Conservation (phyloP, 2,113 vertebrate species). For the Chelonoidis abingdonii region DNA sequence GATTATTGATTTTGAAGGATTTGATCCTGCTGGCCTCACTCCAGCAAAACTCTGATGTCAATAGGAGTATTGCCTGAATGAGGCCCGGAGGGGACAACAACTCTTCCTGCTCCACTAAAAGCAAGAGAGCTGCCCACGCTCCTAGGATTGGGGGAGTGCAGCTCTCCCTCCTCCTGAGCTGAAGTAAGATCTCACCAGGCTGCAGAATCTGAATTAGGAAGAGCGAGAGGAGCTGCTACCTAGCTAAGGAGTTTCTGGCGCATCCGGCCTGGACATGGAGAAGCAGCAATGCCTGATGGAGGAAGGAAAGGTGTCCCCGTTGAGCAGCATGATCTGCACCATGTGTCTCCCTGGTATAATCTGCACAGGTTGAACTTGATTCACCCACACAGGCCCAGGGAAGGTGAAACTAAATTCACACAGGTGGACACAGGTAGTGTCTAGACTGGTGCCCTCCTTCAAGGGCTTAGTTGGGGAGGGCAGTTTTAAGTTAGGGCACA, state of each 20-base stretch:
- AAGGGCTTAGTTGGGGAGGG: background rate
- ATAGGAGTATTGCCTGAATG: background rate
- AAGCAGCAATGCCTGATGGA: background rate
- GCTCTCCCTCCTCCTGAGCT: background rate
- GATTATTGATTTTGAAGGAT: background rate
- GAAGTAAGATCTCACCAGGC: background rate
- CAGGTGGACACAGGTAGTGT: no score
- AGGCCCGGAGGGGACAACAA: background rate
- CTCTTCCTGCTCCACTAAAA: background rate
- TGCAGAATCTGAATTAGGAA: background rate
- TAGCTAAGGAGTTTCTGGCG: background rate
- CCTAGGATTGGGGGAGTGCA: background rate
- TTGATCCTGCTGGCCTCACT: background rate
- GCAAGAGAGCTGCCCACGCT: fast-evolving
- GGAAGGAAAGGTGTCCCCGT: background rate
- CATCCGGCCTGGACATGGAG: background rate
- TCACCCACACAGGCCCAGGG: background rate
- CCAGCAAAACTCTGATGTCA: background rate
- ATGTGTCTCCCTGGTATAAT: background rate
- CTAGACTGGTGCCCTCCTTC: background rate
- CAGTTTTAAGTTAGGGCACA: background rate
- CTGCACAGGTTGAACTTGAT: background rate
- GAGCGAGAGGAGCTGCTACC: background rate
- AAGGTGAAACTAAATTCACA: background rate
- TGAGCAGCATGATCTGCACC: background rate